Base-by-base conservation (phyloP, 2,113 vertebrate genomes). In the Mohoua ochrocephala region DNA sequence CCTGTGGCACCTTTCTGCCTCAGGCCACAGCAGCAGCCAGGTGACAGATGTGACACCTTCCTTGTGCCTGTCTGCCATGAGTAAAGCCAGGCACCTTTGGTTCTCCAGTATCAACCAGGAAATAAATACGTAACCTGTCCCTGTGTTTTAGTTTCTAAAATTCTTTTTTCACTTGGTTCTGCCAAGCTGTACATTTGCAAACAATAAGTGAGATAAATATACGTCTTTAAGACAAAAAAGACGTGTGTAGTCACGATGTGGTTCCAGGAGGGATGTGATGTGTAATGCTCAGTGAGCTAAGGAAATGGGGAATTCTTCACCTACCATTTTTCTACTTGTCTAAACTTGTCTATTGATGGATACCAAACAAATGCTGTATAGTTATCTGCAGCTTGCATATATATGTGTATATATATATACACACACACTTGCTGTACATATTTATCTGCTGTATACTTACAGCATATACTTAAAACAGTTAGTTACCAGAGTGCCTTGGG, bases 221-320 rank as follows among this genome's bases (percentile, higher is more conserved):
- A 15, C 37, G 7, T 77, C 37, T 84, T 69, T 39, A 56, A 52
- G 63, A 37, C 18, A 33, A 85, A 88, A 59, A 39, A 23, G 9
- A 7, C 23, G 2, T 3, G 8, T 11, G 31, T 49, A 45, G 37
- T 54, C 21, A 49, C 0, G 0, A 3, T 5, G 5, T 74, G 15
- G 15, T 45, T 37, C 47, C 20, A 10, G 42, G 37, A 69, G 42
- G 10, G 47, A 37, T 35, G 23, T 69, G 54, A 79, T 69, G 17
- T 69, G 17, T 53, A 57, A 57, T 39, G 52, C 39, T 50, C 14
- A 14, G 1, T 39, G 7, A 63, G 49, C 67, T 76, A 13, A 90
- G 22, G 39, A 85, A 71, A 39, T n/a, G 31, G 35, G 45, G n/a
- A 79, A 56, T 64, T 45, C 35, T 79, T 90, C 33, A 71, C 44